phyloP scores from a whole-genome alignment of 2,888 invertebrate genomes.

The Heliconius hortense region DNA sequence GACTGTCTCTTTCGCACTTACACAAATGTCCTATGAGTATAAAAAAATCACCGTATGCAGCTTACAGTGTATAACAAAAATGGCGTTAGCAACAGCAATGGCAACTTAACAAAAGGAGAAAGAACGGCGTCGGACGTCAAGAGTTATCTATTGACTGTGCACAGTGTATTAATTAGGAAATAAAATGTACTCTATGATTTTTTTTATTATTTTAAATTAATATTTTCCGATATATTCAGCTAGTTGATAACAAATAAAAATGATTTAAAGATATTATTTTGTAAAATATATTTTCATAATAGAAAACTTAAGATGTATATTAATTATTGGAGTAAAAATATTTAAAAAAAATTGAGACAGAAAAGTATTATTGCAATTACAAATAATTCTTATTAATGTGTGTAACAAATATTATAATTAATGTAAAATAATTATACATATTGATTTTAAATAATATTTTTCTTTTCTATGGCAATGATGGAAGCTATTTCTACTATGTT shows the following conservation, averaged over 20 bases:
- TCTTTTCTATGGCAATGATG: constrained; percentile 7
- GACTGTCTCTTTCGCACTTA: constrained; percentile 70
- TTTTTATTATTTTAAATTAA: neutral
- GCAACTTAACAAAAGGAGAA: constrained; percentile 66
- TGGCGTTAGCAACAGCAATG: constrained; percentile 80
- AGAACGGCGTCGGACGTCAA: constrained; percentile 81
- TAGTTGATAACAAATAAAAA: neutral
- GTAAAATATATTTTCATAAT: neutral
- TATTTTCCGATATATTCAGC: neutral
- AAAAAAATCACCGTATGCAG: constrained; percentile 75
- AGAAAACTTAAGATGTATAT: neutral
- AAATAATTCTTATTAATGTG: neutral
- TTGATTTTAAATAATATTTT: neutral
- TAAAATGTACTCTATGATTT: constrained; percentile 2
- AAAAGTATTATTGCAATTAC: neutral
- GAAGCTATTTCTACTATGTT: neutral
- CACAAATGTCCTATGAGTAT: constrained; percentile 62
- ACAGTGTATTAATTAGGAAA: constrained; percentile 53
- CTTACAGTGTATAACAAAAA: constrained; percentile 79
- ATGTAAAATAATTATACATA: neutral
- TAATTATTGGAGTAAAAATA: neutral
- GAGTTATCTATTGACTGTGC: constrained; percentile 61
- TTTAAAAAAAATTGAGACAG: neutral
- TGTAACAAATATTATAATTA: neutral
- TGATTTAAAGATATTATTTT: neutral